Evolutionary conservation across 2,113 vertebrate species (phyloP).

Genomic region (Cardinalis cardinalis): DNA sequence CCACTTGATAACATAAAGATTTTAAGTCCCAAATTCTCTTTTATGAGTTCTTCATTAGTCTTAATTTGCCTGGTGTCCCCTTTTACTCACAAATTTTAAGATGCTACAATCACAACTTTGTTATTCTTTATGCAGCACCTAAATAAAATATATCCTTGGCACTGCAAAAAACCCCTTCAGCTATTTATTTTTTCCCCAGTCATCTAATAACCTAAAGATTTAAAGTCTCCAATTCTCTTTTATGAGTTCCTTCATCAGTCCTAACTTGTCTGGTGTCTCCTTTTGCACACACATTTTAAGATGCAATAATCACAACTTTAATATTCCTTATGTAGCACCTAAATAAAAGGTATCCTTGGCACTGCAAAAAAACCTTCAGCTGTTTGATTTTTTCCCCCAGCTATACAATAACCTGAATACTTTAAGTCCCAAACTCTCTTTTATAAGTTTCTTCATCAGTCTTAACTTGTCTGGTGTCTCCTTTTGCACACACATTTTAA

Average conservation of each 20-base stretch:
- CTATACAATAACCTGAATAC: neutral
- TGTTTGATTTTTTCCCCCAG: neutral
- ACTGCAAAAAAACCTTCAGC: neutral
- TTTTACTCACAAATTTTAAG: no score
- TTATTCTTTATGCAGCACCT: no score
- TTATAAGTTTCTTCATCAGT: neutral
- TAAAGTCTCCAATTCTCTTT: neutral
- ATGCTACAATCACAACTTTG: no score
- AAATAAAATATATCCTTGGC: no score
- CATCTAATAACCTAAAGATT: neutral
- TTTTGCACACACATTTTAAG: neutral
- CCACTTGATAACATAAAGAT: no score
- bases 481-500: neutral
- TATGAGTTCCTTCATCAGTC: neutral
- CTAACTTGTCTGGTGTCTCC: no score
- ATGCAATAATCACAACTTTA: rapidly evolving
- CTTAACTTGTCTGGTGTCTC: neutral
- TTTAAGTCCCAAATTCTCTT: no score
- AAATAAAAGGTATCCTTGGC: neutral
- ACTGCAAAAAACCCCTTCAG: neutral
- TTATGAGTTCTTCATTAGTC: no score
- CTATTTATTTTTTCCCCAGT: neutral
- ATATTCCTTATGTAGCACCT: neutral
- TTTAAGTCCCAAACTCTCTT: neutral
- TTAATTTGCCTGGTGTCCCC: no score